Conservation (phyloP, 2,888 invertebrate species). For the Oscheius sp. region DNA sequence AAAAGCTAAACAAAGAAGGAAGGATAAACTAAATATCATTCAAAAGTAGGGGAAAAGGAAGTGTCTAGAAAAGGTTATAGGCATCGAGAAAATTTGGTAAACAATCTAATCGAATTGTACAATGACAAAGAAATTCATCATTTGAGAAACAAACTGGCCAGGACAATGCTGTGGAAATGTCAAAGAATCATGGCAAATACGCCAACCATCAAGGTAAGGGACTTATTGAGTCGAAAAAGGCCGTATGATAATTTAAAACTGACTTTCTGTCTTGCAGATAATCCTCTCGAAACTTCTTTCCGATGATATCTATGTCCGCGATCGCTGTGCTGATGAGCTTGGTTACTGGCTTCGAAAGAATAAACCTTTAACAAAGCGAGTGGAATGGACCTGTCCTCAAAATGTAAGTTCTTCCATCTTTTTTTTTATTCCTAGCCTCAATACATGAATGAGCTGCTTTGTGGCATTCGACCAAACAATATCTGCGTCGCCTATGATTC, state of each 20-base stretch:
- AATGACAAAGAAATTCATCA: conserved; percentile 32
- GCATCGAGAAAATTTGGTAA: conserved; percentile 21
- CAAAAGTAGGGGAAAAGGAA: conserved; percentile 4
- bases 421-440: not conserved
- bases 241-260: too few species aligned
- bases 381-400: conserved; percentile 34
- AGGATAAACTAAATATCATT: conserved; percentile 2
- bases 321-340: conserved; percentile 38
- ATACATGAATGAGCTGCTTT: not conserved
- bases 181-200: conserved; percentile 34
- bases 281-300: conserved; percentile 36
- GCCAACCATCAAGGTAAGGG: conserved; percentile 26
- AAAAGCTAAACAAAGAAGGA: conserved; percentile 16
- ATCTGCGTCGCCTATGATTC: conserved; percentile 49
- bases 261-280: conserved; percentile 8
- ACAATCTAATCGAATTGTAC: conserved; percentile 17
- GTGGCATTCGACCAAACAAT: conserved; percentile 28
- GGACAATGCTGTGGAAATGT: conserved; percentile 34
- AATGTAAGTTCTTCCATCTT: conserved; percentile 10
- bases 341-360: conserved; percentile 46
- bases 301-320: conserved; percentile 37
- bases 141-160: conserved; percentile 34
- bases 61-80: too few species aligned
- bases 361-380: conserved; percentile 41
- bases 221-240: not conserved